Base-by-base conservation (phyloP, 1,140 invertebrate genomes). In the Oreohelix idahoensis region DNA sequence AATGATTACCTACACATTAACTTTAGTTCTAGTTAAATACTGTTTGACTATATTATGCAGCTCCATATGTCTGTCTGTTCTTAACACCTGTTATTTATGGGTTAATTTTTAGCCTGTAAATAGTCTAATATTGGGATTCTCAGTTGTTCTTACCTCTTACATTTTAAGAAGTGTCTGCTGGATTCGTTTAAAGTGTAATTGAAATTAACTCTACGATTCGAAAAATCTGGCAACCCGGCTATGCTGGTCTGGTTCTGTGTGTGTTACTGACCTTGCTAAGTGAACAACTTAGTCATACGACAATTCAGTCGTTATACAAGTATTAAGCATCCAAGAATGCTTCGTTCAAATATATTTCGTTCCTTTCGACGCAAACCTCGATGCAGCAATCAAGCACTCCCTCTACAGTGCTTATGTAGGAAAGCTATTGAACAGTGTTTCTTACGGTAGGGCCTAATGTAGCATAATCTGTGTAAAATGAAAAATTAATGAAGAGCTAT, bases 271-370 rank as follows among this genome's bases (percentile, higher is more conserved):
- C 63, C 63, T 66, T 66, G 63, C 63, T 66, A 23, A 35, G 11
- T 13, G 29, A 66, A 66, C n/a, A 58, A 58, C 26, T 58, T 58
- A 23, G 53, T 23, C 5, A 5, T 58, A n/a, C 5, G 53, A 15
- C 23, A n/a, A 23, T 58, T 58, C 53, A 66, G 63, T 10, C n/a
- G 63, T 11, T 13, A 2, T 58, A 15, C 53, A 58, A 58, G 53
- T 58, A 20, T 58, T 20, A 71, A n/a, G 29, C 10, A 71, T 38
- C 23, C 4, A 8, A 71, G 38, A 10, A 74, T 74, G 71, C 26
- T 74, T 74, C 71, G 71, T 74, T 74, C 71, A 38, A n/a, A 23
- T n/a, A 49, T 74, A n/a, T 39, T 74, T 32, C 71, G 71, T 74
- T 39, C 71, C 26, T 74, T 74, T 74, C 71, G 42, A 39, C 71